phyloP scores from a whole-genome alignment of 23 tunicate species.

The Trididemnum nubilum region DNA sequence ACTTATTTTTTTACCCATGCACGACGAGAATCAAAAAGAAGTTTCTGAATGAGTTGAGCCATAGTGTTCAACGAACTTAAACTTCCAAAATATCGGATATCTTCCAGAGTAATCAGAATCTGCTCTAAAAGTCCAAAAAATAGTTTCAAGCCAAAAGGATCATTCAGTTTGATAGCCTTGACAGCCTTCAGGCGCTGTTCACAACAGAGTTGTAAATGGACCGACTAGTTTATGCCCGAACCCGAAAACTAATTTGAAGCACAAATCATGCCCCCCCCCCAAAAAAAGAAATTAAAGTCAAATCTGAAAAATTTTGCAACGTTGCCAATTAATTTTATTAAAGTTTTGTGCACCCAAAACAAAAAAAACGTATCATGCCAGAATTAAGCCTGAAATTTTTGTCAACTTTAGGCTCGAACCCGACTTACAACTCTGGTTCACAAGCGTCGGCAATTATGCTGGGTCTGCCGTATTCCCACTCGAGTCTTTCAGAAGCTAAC shows the following conservation, averaged over 20 bases:
- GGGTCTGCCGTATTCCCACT: not conserved
- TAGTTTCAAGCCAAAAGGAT: not conserved
- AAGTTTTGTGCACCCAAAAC: too few relatives aligned
- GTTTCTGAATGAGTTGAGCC: not conserved
- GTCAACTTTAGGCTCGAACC: too few relatives aligned
- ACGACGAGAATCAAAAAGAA: not conserved
- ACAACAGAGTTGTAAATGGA: too few relatives aligned
- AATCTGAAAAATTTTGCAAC: too few relatives aligned
- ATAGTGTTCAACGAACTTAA: slow-evolving; percentile 11
- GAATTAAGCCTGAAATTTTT: too few relatives aligned
- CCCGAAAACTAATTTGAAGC: too few relatives aligned
- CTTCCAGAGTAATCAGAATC: not conserved
- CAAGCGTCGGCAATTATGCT: not conserved
- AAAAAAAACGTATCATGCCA: too few relatives aligned
- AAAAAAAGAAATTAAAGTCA: too few relatives aligned
- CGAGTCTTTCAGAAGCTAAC: not conserved
- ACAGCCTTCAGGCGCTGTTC: not conserved
- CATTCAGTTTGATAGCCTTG: not conserved
- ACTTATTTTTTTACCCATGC: not conserved
- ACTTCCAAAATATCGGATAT: not conserved
- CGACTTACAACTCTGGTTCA: too few relatives aligned
- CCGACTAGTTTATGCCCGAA: too few relatives aligned
- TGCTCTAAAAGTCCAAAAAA: not conserved
- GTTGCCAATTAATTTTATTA: too few relatives aligned
- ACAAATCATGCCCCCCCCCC: too few relatives aligned